Base-by-base conservation (phyloP, 2,797 vertebrate species). In the Schizothorax lantsangensis region DNA sequence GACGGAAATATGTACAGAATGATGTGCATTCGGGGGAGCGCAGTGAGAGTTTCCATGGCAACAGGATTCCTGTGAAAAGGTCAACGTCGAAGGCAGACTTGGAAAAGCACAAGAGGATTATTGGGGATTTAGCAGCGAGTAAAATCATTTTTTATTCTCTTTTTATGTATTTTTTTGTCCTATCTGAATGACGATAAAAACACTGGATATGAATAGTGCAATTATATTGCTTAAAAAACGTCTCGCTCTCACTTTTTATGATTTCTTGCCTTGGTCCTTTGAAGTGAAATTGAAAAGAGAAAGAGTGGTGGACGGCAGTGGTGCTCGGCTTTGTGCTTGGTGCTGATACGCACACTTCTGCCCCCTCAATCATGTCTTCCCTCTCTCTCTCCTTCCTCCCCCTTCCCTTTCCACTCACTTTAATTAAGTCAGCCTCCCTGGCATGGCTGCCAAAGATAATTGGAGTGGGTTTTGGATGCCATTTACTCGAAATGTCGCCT, bases 11-110 rank as follows among this genome's bases (percentile, higher is more conserved):
- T 78, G 90, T 88, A 89, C 81, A 79, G 84, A 86, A 57, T 79
- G 87, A 84, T 86, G 84, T 26, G 86, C 9, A 81, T 87, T 52
- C 14, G 38, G 82, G 83, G 43, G 86, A 40, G 86, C 86, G 89
- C 95, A 95, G 94, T 88, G 90, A 93, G 47, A 77, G 97, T 99
- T 97, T 95, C 96, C 96, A 98, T 98, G 97, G 98, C 95, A 97
- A 99, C 97, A 96, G 96, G 96, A 96, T 96, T 97, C 95, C 94
- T 95, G 94, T 86, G 94, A 95, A 98, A 98, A 99, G 97, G 97
- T 99, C 97, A 97, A 94, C 93, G 94, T 96, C 93, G 95, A 95
- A 96, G 95, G 94, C 95, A 96, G 96, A 95, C 96, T 96, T 94
- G 95, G 96, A 96, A 93, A 93, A 88, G 93, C 91, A 93, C 89